Evolutionary conservation across 1,140 invertebrate species (phyloP), one percentile per base, ranked within the genome.

Genomic region (Zaprionus africanus): DNA sequence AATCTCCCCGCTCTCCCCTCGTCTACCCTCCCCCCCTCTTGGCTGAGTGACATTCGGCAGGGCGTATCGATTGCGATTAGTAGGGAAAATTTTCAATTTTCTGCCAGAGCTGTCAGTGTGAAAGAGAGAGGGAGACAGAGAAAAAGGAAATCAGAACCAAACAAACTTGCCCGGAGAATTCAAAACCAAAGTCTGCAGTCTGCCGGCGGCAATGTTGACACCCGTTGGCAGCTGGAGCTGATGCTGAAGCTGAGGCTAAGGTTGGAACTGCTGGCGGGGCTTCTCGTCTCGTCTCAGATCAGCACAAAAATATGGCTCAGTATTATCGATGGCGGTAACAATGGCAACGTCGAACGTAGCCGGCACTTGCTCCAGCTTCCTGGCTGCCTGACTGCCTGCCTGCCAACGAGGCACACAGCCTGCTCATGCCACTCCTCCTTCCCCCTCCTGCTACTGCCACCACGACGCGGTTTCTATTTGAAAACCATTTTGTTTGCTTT

Each of bases 401-500:
- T 43, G 64, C 54, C 38, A 19, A 22, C 13, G 60, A 19, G 60
- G n/a, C 64, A 58, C 41, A n/a, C 53, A 12, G 19, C 46, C 19
- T 13, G 9, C 17, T 31, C 12, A 28, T 5, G n/a, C 28, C 3
- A 2, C 15, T 6, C 5, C 43, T 5, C 12, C 15, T 12, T 5
- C 26, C 13, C 11, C 7, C 1, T 13, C 17, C 5, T 12, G 17
- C 28, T 36, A 15, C n/a, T 58, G 49, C 41, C 38, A 15, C 71
- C 64, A 59, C 59, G 60, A 75, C 72, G 77, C 77, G 79, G 85
- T 88, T 77, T 90, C 84, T 81, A 85, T 88, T 88, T 85, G 85
- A 88, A 88, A 88, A 85, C 85, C 85, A 85, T 90, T 88, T 90
- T 91, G 88, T 91, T 91, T 91, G 88, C 88, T 74, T 91, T 91